Evolutionary conservation across 1,140 invertebrate species (phyloP).

Genomic region (Drosophila guanche): DNA sequence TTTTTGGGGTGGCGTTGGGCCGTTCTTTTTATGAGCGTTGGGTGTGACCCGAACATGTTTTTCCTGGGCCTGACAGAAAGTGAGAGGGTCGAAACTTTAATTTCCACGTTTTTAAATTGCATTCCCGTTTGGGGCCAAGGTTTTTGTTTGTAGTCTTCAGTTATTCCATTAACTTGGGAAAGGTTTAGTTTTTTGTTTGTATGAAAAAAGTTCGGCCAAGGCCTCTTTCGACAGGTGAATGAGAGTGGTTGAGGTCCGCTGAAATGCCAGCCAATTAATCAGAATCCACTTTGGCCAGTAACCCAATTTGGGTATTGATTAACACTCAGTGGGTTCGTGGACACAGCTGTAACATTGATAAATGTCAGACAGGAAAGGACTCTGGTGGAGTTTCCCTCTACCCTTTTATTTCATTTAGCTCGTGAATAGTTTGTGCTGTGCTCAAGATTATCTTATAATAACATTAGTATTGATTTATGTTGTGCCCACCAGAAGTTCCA

Average conservation of each 20-base stretch:
- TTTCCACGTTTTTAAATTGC: constrained; percentile 56
- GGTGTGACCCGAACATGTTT: constrained; percentile 58
- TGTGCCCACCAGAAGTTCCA: not conserved
- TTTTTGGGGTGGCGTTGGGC: constrained; percentile 29
- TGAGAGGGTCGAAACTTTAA: constrained; percentile 28
- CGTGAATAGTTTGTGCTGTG: too few relatives aligned
- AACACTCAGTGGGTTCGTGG: not conserved
- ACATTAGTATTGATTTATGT: too few relatives aligned
- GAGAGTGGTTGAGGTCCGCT: not conserved
- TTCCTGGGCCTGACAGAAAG: constrained; percentile 31
- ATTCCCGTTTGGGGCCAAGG: constrained; percentile 67
- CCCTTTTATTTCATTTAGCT: too few relatives aligned
- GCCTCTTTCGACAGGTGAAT: constrained; percentile 2
- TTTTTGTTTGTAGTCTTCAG: constrained; percentile 36
- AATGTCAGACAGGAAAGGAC: not conserved
- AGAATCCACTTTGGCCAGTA: not conserved
- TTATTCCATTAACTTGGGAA: constrained; percentile 58
- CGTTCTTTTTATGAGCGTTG: constrained; percentile 26
- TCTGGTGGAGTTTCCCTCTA: too few relatives aligned
- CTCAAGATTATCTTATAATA: not conserved
- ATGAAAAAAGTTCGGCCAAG: constrained; percentile 25
- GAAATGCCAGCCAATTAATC: constrained; percentile 26
- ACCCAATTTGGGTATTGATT: constrained; percentile 7
- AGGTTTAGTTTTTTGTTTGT: not conserved
- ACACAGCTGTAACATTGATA: not conserved